Percentiles rank a stretch among this genome's conserved stretches.
phyloP scores from a whole-genome alignment of 2,797 vertebrate genomes.

The Rhabdophis nuchalis region DNA sequence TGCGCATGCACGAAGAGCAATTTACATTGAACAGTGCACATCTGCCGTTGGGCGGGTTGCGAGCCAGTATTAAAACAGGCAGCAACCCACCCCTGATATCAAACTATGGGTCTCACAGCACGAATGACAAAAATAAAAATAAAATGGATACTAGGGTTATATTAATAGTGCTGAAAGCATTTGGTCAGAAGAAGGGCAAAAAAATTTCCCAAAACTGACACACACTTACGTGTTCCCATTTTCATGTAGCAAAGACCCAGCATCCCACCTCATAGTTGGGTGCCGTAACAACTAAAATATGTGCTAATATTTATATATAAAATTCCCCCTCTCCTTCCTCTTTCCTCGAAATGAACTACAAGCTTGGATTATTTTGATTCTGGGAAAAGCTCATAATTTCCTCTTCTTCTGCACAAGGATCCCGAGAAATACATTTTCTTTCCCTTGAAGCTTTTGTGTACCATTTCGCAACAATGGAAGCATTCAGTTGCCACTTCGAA shows the following conservation, averaged over 20 bases:
- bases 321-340: background rate
- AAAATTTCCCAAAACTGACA: background rate
- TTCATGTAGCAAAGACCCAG: background rate
- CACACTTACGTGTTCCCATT: background rate
- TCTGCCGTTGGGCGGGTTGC: no score
- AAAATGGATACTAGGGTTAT: background rate
- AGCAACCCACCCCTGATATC: background rate
- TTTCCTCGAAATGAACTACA: slow-evolving; percentile 32
- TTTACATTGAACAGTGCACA: no score
- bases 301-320: background rate
- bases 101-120: background rate
- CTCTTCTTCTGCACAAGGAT: background rate
- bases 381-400: background rate
- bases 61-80: no score
- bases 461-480: slow-evolving; percentile 8
- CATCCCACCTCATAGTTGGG: background rate
- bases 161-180: background rate
- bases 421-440: background rate
- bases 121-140: no score
- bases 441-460: background rate
- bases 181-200: background rate
- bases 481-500: background rate
- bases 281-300: background rate
- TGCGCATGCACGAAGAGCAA: no score
- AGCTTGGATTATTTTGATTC: slow-evolving; percentile 10